Evolutionary conservation across 1,140 invertebrate genomes (phyloP).

Genomic region (Monochamus saltuarius): DNA sequence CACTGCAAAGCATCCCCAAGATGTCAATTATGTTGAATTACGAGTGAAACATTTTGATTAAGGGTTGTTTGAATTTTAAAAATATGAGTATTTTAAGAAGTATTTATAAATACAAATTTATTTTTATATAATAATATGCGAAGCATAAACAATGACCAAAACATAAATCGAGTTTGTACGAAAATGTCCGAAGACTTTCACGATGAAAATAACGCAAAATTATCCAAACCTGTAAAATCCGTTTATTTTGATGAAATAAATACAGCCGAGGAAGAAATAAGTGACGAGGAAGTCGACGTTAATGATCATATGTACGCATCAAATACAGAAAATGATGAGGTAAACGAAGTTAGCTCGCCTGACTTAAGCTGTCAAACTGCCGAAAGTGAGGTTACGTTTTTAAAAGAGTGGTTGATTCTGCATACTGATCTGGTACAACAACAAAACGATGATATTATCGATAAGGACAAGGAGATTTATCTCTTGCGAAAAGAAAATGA

Average conservation of each 20-base stretch:
- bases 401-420: conserved; percentile 68
- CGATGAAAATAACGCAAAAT: conserved; percentile 47
- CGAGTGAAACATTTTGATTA: too few relatives aligned
- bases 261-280: conserved; percentile 30
- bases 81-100: background rate
- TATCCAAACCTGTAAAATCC: conserved; percentile 39
- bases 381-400: conserved; percentile 60
- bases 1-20: too few relatives aligned
- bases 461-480: conserved; percentile 66
- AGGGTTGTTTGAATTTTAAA: too few relatives aligned
- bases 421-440: conserved; percentile 74
- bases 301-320: conserved; percentile 49
- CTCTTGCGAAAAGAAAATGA: conserved; percentile 66
- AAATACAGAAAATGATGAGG: conserved; percentile 33
- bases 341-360: conserved; percentile 22
- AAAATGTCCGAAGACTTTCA: conserved; percentile 52
- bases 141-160: conserved; percentile 48
- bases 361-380: conserved; percentile 54
- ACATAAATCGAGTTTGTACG: conserved; percentile 47
- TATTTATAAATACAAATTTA: conserved; percentile 3
- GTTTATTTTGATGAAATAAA: conserved; percentile 37
- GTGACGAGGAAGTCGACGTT: conserved; percentile 30
- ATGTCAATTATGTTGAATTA: too few relatives aligned
- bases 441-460: conserved; percentile 67
- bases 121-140: conserved; percentile 27